Conservation (phyloP, 1,140 invertebrate species). For the Varroa destructor region DNA sequence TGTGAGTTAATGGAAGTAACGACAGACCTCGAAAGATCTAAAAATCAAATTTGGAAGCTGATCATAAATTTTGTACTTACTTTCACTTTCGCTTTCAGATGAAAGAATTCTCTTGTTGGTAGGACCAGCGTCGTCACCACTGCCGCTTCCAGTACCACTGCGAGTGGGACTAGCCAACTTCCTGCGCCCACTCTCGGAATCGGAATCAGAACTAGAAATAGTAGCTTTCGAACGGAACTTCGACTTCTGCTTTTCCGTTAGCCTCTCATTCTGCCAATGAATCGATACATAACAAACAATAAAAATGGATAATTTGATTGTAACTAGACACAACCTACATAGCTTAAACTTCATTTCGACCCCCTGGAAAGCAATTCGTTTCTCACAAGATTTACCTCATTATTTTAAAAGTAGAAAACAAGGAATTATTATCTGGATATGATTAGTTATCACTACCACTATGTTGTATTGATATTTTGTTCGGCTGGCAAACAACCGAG, state of each 20-base stretch:
- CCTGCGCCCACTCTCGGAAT: not conserved
- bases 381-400: too few relatives aligned
- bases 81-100: constrained; percentile 16
- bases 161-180: constrained; percentile 9
- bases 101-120: constrained; percentile 11
- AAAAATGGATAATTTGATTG: not conserved
- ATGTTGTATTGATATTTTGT: too few relatives aligned
- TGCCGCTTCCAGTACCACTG: not conserved
- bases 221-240: constrained; percentile 86
- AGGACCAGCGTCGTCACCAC: not conserved
- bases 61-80: not conserved
- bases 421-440: too few relatives aligned
- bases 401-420: too few relatives aligned
- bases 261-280: constrained; percentile 46
- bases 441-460: too few relatives aligned
- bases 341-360: too few relatives aligned
- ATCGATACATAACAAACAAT: not conserved
- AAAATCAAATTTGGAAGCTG: too few relatives aligned
- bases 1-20: too few relatives aligned
- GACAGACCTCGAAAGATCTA: too few relatives aligned
- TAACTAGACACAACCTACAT: too few relatives aligned
- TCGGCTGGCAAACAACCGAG: too few relatives aligned
- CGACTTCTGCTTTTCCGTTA: constrained; percentile 64
- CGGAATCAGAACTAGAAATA: constrained; percentile 50
- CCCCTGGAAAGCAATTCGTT: too few relatives aligned